Percentiles rank a stretch among this genome's conserved stretches.
Evolutionary conservation across 2,797 vertebrate genomes (phyloP).

Genomic region (Pelobates cultripes): DNA sequence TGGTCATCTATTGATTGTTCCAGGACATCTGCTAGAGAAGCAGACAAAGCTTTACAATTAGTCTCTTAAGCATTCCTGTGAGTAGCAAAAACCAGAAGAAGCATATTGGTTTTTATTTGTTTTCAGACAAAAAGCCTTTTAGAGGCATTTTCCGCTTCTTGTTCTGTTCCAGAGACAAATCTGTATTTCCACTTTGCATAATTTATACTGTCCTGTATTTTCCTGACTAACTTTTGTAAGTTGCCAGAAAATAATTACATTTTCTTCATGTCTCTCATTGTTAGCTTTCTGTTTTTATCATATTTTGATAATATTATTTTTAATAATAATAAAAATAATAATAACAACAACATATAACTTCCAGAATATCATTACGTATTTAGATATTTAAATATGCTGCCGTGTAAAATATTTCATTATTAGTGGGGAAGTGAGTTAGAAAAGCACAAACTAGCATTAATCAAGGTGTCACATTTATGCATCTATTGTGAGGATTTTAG

Average conservation of each 20-base stretch:
- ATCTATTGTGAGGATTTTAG: too few species aligned
- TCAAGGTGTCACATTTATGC: too few species aligned
- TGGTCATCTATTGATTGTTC: slow-evolving; percentile 20
- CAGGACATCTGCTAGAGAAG: slow-evolving; percentile 15
- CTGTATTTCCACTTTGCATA: slow-evolving; percentile 42
- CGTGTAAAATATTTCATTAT: too few species aligned
- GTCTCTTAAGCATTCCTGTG: not conserved
- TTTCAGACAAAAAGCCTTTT: not conserved
- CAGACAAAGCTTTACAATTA: slow-evolving; percentile 13
- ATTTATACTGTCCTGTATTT: slow-evolving; percentile 29
- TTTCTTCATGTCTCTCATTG: slow-evolving; percentile 15
- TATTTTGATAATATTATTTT: too few species aligned
- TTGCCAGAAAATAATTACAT: slow-evolving; percentile 10
- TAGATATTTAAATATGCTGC: too few species aligned
- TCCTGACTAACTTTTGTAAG: slow-evolving; percentile 16
- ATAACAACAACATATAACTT: too few species aligned
- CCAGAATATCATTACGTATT: too few species aligned
- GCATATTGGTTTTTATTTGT: slow-evolving; percentile 24
- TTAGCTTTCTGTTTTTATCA: too few species aligned
- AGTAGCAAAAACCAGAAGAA: not conserved
- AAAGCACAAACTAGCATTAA: too few species aligned
- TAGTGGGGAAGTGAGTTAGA: too few species aligned
- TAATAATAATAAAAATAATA: too few species aligned
- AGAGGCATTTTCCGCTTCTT: slow-evolving; percentile 20
- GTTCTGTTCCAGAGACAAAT: slow-evolving; percentile 32